Conservation (phyloP, 2,797 vertebrate species). For the Halcyon smyrnensis region DNA sequence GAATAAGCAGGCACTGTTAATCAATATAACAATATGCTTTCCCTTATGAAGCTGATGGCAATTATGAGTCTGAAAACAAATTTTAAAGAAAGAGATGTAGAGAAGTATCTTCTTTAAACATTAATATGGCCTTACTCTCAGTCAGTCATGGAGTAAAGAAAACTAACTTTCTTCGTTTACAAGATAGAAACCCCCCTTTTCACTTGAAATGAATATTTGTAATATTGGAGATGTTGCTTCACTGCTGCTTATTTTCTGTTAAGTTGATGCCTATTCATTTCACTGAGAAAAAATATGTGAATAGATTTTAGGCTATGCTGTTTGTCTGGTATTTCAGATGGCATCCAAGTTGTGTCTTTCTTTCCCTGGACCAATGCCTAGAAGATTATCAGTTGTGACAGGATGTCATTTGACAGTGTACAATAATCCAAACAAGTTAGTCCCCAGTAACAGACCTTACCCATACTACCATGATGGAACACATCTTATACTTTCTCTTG, state of each 20-base stretch:
- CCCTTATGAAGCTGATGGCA: conserved; percentile 32
- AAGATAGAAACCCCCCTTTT: not conserved
- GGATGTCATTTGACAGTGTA: not conserved
- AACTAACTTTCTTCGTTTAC: not conserved
- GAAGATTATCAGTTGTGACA: not conserved
- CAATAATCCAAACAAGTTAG: not conserved
- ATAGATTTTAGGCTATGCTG: not conserved
- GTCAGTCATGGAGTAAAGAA: rapidly evolving
- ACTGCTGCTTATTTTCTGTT: not conserved
- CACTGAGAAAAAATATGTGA: not conserved
- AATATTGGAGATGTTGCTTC: not conserved
- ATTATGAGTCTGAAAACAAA: conserved; percentile 39
- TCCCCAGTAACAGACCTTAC: not conserved
- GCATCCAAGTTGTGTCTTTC: not conserved
- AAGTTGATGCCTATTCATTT: not conserved
- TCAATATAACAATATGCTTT: conserved; percentile 67
- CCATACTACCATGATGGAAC: not conserved
- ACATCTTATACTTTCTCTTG: not conserved
- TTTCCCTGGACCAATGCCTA: not conserved
- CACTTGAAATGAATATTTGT: not conserved
- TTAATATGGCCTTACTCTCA: not conserved
- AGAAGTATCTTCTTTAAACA: not conserved
- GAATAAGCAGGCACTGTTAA: conserved; percentile 70
- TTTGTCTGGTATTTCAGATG: not conserved
- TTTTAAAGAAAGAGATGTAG: not conserved